phyloP scores from a whole-genome alignment of 2,888 invertebrate species.

The Acanthosepion lycidas region DNA sequence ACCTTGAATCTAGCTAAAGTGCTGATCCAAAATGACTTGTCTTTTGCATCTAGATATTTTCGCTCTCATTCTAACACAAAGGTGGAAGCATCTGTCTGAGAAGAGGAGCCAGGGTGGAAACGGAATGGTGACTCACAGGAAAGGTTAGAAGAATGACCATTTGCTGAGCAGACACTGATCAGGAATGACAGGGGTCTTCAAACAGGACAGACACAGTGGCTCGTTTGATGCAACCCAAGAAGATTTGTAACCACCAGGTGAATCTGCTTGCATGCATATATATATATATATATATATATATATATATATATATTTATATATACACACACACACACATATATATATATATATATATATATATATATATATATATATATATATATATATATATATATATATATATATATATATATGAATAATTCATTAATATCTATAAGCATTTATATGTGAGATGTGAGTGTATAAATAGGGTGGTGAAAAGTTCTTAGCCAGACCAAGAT shows the following conservation, averaged over 20 bases:
- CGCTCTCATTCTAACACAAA: not conserved
- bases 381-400: not conserved
- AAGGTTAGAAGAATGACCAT: not conserved
- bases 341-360: not conserved
- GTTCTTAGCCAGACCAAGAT: too few species aligned
- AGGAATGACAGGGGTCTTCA: slow-evolving; percentile 33
- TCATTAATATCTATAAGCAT: too few species aligned
- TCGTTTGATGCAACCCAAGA: not conserved
- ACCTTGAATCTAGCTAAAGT: not conserved
- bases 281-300: not conserved
- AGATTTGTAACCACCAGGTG: not conserved
- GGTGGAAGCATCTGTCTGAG: slow-evolving; percentile 20
- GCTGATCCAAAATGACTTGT: not conserved
- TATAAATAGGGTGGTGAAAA: too few species aligned
- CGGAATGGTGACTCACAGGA: not conserved
- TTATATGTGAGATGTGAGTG: too few species aligned
- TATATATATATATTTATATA: not conserved
- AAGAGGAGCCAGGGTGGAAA: not conserved
- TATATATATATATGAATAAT: not conserved
- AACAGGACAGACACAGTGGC: not conserved
- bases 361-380: not conserved
- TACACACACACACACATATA: not conserved
- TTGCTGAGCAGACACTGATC: not conserved
- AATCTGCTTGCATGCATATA: not conserved
- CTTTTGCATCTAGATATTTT: not conserved